A percentile compares a stretch with the other conserved stretches of the same genome.
phyloP scores from a whole-genome alignment of 2,113 vertebrate species.

The Ahaetulla prasina region DNA sequence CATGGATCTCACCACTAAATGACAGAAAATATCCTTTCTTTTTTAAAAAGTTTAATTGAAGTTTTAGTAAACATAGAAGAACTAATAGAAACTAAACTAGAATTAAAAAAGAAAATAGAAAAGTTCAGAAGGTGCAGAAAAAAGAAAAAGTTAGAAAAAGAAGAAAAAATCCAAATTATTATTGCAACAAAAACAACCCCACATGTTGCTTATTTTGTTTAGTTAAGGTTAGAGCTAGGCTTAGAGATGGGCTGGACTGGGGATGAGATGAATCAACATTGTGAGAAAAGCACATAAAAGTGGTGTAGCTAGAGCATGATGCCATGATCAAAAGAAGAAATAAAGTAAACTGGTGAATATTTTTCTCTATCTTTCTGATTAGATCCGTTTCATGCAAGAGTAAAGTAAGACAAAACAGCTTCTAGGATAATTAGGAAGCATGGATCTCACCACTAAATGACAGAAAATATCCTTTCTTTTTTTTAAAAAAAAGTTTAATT shows the following conservation, averaged over 20 bases:
- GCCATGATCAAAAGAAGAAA: neutral
- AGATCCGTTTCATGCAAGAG: neutral
- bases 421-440: neutral
- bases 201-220: neutral
- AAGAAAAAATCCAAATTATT: too few species aligned
- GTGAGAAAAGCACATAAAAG: too few species aligned
- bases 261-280: neutral
- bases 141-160: neutral
- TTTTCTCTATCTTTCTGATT: neutral
- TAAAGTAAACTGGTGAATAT: neutral
- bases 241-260: neutral
- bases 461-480: neutral
- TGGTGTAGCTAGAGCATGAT: too few species aligned
- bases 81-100: neutral
- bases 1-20: neutral
- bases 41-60: neutral
- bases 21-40: neutral
- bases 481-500: neutral
- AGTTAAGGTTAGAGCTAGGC: neutral
- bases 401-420: neutral
- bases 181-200: too few species aligned
- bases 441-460: neutral
- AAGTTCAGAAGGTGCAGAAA: neutral
- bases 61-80: neutral
- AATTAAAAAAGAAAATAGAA: neutral